Conservation (phyloP, 2,888 invertebrate genomes). For the Drosophila kanekoi region DNA sequence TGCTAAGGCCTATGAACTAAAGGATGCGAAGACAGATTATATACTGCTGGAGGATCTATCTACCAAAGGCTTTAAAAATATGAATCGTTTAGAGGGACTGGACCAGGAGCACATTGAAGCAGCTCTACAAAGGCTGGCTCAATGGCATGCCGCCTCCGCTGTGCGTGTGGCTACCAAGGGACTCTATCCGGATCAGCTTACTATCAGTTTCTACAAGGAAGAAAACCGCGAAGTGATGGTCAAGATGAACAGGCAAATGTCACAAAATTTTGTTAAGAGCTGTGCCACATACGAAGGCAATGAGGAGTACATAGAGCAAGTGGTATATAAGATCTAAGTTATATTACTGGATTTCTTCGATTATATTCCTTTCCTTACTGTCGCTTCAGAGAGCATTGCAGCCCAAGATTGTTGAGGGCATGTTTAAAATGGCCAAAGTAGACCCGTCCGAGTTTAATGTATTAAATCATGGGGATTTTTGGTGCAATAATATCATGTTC, state of each 20-base stretch:
- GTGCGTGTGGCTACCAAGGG: conserved; percentile 62
- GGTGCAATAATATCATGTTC: conserved; percentile 81
- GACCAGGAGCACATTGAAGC: conserved; percentile 72
- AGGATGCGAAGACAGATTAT: conserved; percentile 36
- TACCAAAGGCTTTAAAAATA: conserved; percentile 66
- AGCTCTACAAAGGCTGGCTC: conserved; percentile 70
- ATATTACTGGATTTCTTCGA: background rate
- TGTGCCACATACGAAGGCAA: conserved; percentile 48
- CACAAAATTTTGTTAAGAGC: conserved; percentile 34
- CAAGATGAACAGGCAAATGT: conserved; percentile 30
- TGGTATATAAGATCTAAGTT: conserved; percentile 47
- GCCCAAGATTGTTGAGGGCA: conserved; percentile 41
- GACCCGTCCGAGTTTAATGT: conserved; percentile 72
- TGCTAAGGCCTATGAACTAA: conserved; percentile 63
- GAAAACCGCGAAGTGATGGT: conserved; percentile 26
- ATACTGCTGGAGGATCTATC: conserved; percentile 76
- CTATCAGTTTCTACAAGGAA: conserved; percentile 37
- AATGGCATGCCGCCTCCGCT: conserved; percentile 81
- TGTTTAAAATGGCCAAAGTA: conserved; percentile 29
- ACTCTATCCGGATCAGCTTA: conserved; percentile 39
- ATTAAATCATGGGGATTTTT: conserved; percentile 76
- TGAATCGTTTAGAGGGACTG: conserved; percentile 72
- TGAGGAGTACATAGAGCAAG: conserved; percentile 55
- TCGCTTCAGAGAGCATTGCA: conserved; percentile 54
- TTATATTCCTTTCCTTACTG: conserved; percentile 65